phyloP scores from a whole-genome alignment of 2,888 invertebrate species.

The Phoronis australis region DNA sequence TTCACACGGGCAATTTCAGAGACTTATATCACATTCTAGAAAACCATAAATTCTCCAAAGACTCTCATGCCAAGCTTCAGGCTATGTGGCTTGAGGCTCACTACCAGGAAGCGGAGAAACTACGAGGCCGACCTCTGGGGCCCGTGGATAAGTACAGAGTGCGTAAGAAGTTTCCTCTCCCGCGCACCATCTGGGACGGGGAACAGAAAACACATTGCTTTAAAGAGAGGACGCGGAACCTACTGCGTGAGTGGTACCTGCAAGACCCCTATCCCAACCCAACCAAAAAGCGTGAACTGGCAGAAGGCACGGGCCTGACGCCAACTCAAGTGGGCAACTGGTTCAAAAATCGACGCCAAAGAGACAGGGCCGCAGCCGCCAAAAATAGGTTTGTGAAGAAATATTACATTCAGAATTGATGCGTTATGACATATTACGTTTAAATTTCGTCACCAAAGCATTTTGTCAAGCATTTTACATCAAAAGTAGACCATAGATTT shows the following conservation, averaged over 20 bases:
- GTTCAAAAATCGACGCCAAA: conserved; percentile 84
- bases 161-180: conserved; percentile 86
- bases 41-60: conserved; percentile 82
- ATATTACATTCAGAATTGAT: not conserved
- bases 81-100: conserved; percentile 94
- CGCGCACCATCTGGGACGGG: conserved; percentile 90
- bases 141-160: conserved; percentile 92
- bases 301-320: conserved; percentile 83
- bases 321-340: conserved; percentile 91
- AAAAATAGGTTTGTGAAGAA: conserved; percentile 76
- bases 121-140: conserved; percentile 81
- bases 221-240: conserved; percentile 86
- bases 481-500: too few relatives aligned
- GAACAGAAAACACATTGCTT: conserved; percentile 95
- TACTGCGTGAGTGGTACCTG: conserved; percentile 90
- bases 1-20: conserved; percentile 82
- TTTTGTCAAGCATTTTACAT: too few relatives aligned
- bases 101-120: conserved; percentile 86
- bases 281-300: conserved; percentile 84
- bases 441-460: too few relatives aligned
- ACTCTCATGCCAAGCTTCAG: conserved; percentile 78
- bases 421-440: too few relatives aligned
- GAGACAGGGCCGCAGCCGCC: conserved; percentile 85
- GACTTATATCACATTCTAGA: conserved; percentile 86
- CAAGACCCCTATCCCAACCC: conserved; percentile 82